Evolutionary conservation across 2,113 vertebrate genomes (phyloP).

Genomic region (Zapus hudsonius): DNA sequence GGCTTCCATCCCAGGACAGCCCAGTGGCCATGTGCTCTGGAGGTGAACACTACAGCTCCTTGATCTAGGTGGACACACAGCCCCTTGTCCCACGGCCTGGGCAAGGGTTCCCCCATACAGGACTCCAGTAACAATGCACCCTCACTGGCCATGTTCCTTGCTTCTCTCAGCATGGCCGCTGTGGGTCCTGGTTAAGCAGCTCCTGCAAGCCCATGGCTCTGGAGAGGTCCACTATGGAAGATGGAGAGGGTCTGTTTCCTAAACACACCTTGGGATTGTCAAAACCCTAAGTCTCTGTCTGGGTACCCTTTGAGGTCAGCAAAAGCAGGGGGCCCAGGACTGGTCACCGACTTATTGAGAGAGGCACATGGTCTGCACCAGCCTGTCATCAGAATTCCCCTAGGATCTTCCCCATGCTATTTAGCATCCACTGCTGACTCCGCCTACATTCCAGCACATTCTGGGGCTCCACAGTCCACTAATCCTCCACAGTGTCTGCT

Average conservation of each 20-base stretch:
- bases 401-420: no score
- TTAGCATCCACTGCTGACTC: background rate
- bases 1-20: background rate
- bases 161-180: background rate
- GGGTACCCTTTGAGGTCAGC: background rate
- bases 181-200: background rate
- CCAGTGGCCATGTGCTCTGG: background rate
- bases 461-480: background rate
- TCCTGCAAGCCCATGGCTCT: background rate
- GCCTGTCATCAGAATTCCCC: background rate
- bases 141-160: background rate
- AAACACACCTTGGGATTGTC: no score
- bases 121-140: background rate
- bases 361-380: background rate
- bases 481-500: background rate
- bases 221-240: rapidly evolving
- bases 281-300: background rate
- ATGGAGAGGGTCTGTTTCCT: background rate
- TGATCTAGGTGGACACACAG: background rate
- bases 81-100: background rate
- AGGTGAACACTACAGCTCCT: background rate
- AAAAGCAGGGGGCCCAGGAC: background rate
- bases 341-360: rapidly evolving
- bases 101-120: background rate
- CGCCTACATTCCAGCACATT: background rate